Evolutionary conservation across 2,797 vertebrate genomes (phyloP), one percentile per base, ranked within the genome.

Genomic region (Urosaurus nigricauda): DNA sequence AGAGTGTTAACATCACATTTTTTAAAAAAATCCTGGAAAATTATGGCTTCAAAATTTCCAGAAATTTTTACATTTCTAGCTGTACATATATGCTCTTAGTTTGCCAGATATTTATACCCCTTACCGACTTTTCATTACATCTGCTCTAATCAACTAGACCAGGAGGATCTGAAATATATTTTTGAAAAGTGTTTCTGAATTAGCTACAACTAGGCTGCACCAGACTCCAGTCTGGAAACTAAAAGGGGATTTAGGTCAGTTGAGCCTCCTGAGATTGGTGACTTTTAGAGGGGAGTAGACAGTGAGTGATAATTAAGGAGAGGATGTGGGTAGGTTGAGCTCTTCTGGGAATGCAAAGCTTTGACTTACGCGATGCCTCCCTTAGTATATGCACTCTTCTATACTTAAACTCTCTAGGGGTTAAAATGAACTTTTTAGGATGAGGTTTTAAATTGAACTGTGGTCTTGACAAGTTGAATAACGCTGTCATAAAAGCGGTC

Each of bases 241-340:
- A 43, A 85, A 85, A 85, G 35, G 73, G 35, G 40, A 77, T 47
- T 47, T 17, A 35, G 32, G 16, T 75, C 56, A 85, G 17, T 26
- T 85, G 24, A 85, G n/a, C 43, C 65, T 32, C 43, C 32, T 83
- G 68, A 63, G 43, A 83, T 68, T 51, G 68, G 68, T 51, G 47
- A 71, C n/a, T 84, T 84, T 37, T 56, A 70, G 65, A 84, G 47
- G 51, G 43, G 19, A 56, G 13, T 47, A 40, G 17, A 40, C 73
- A 85, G 26, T 63, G 40, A 63, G 58, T 63, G 73, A 29, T n/a
- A 32, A 77, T 85, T 85, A 75, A 75, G 37, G 37, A 85, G 56
- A 85, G 58, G 40, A 85, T n/a, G 24, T 63, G 40, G 21, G 43
- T 70, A 84, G 53, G 53, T 53, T 40, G 74, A 43, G 12, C n/a